Evolutionary conservation across 2,888 invertebrate species (phyloP).

Genomic region (Calameuta idolon): DNA sequence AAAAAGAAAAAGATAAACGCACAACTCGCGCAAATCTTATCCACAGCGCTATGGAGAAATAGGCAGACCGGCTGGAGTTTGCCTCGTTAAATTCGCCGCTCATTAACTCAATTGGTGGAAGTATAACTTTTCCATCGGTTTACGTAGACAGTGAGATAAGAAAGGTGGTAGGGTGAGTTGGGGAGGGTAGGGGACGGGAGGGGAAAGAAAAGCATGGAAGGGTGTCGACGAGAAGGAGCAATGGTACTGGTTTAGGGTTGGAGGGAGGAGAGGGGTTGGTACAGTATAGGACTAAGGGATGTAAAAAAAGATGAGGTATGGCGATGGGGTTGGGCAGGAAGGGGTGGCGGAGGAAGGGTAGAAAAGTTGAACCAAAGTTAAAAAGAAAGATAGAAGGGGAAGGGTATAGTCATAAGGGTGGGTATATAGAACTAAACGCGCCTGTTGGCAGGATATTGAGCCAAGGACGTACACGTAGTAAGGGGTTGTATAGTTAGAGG

Average conservation of each 20-base stretch:
- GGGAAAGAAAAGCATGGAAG: constrained; percentile 29
- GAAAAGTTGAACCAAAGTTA: not conserved
- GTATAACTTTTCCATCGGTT: not conserved
- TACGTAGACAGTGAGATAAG: constrained; percentile 5
- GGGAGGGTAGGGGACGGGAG: constrained; percentile 21
- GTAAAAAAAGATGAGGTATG: not conserved
- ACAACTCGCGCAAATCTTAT: not conserved
- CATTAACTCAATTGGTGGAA: not conserved
- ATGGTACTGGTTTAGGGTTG: not conserved
- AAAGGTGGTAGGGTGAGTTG: constrained; percentile 14
- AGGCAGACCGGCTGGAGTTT: not conserved
- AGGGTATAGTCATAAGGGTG: not conserved
- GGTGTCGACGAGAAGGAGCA: constrained; percentile 22
- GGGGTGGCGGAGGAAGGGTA: not conserved
- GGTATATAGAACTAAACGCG: not conserved
- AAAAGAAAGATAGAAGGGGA: not conserved
- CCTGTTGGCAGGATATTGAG: not conserved
- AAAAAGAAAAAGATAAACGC: not conserved
- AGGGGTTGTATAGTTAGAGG: not conserved
- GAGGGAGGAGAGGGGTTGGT: not conserved
- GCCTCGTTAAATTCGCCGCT: not conserved
- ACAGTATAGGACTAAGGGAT: not conserved
- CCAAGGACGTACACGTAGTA: not conserved
- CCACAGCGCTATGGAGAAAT: not conserved
- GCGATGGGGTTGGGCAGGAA: not conserved